These are phyloP conservation scores for Tragelaphus imberbis DNA, from an alignment of 2,113 vertebrate genomes.

Conservation along the genomic window DNA sequence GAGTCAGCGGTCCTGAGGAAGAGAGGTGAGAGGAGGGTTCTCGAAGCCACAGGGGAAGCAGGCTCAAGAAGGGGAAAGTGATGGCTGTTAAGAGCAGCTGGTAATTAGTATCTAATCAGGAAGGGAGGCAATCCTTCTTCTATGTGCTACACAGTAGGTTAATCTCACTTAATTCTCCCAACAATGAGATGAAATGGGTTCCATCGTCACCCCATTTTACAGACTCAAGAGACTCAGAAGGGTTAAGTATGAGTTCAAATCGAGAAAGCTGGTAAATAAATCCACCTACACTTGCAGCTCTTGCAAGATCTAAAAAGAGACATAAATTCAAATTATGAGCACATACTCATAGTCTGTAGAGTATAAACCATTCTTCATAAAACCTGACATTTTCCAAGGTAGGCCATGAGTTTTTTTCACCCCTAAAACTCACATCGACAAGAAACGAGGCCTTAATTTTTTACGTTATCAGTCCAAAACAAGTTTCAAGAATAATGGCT, in stretches of 20 bases:
- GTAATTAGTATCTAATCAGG: background rate
- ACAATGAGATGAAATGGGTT: background rate
- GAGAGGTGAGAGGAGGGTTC: background rate
- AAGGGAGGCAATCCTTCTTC: background rate
- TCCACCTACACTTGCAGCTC: background rate
- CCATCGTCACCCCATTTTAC: no score
- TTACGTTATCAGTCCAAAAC: conserved; percentile 51
- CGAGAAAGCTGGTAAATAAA: background rate
- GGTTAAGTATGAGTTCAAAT: no score
- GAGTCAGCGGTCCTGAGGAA: background rate
- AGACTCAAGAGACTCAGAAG: background rate
- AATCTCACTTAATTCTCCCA: background rate
- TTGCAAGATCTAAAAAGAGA: background rate
- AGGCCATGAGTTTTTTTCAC: background rate
- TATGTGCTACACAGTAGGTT: rapidly evolving
- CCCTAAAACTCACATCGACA: background rate
- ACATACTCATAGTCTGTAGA: background rate
- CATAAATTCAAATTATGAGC: background rate
- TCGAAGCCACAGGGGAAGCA: background rate
- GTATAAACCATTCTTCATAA: background rate
- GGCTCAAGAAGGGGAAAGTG: background rate
- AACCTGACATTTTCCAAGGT: background rate
- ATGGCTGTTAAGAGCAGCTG: background rate
- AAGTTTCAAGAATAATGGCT: conserved; percentile 46
- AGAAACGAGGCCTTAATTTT: background rate